These are phyloP conservation scores for Agonopterix heracliana DNA, from an alignment of 2,888 invertebrate species.

Conservation along the genomic window DNA sequence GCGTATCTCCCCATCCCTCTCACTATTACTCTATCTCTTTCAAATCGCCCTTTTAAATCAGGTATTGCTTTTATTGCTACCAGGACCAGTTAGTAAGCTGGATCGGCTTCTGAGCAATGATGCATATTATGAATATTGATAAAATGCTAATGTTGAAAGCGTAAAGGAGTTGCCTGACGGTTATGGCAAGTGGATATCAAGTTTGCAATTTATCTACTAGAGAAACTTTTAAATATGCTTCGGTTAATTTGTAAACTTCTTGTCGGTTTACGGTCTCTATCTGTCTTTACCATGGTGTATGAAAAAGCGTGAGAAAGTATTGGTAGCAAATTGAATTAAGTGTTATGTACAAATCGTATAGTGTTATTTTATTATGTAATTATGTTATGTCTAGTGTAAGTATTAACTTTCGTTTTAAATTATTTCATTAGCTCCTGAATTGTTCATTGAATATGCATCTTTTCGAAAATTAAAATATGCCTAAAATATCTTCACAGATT, in stretches of 20 bases:
- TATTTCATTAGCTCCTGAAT: no score
- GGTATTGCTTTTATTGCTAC: slow-evolving; percentile 43
- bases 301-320: no score
- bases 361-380: no score
- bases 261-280: no score
- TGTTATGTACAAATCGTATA: no score
- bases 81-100: slow-evolving; percentile 44
- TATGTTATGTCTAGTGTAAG: no score
- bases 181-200: slow-evolving; percentile 3
- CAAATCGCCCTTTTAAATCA: slow-evolving; percentile 33
- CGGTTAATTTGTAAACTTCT: background rate
- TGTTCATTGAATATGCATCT: no score
- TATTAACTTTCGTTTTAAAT: no score
- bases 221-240: background rate
- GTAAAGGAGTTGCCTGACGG: background rate
- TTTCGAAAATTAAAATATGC: no score
- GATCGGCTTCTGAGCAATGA: slow-evolving; percentile 39
- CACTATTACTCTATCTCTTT: slow-evolving; percentile 29
- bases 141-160: slow-evolving; percentile 33
- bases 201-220: background rate
- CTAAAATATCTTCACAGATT: no score
- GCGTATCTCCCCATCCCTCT: slow-evolving; percentile 37
- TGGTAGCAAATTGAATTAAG: background rate
- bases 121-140: slow-evolving; percentile 48
- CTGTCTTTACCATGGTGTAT: no score